These are phyloP conservation scores for Sphaerodactylus townsendi DNA, from an alignment of 2,113 vertebrate genomes.

Conservation along the genomic window DNA sequence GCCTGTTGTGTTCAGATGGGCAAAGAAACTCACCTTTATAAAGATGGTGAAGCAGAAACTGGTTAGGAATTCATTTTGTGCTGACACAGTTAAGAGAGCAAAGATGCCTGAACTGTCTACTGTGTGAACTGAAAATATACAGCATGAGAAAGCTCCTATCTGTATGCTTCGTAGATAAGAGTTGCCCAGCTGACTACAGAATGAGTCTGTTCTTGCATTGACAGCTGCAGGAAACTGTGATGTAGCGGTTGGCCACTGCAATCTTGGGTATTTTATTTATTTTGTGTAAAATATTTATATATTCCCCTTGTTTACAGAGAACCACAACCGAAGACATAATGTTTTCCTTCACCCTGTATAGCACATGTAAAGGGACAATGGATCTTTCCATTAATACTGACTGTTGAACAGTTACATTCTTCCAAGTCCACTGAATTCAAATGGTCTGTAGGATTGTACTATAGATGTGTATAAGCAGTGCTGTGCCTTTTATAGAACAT, in stretches of 20 bases:
- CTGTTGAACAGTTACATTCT: neutral
- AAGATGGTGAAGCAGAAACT: constrained; percentile 18
- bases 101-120: constrained; percentile 36
- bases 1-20: constrained; percentile 21
- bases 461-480: neutral
- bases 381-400: neutral
- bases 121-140: constrained; percentile 19
- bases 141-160: constrained; percentile 41
- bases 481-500: neutral
- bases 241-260: constrained; percentile 12
- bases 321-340: neutral
- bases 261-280: neutral
- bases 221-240: constrained; percentile 55
- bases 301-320: too few species aligned
- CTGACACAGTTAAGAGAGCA: constrained; percentile 44
- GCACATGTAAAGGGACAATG: constrained; percentile 6
- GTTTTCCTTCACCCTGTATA: neutral
- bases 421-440: too few species aligned
- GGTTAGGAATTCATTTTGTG: constrained; percentile 27
- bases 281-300: too few species aligned
- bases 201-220: neutral
- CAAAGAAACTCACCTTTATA: constrained; percentile 40
- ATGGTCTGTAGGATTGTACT: too few species aligned
- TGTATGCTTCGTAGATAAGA: constrained; percentile 42
- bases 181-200: constrained; percentile 41